Conservation (phyloP, 2,797 vertebrate genomes). For the Tauraco hartlaubi region DNA sequence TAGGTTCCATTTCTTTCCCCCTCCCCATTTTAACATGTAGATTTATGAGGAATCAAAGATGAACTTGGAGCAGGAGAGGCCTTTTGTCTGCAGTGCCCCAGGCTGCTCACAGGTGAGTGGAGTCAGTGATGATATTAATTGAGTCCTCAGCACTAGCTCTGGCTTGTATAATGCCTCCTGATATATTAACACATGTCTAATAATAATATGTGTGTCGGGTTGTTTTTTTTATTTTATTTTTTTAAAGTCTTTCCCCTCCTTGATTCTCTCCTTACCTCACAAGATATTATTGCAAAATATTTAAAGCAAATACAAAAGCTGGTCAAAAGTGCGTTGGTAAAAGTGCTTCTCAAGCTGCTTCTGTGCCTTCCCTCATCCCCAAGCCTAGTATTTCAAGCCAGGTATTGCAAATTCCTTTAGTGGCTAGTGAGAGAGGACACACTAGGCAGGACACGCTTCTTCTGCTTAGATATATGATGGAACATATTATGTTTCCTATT, state of each 20-base stretch:
- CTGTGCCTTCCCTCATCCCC: neutral
- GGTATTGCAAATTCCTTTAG: neutral
- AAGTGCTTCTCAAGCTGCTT: neutral
- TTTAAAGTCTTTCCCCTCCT: neutral
- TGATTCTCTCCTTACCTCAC: neutral
- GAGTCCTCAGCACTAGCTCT: conserved; percentile 59
- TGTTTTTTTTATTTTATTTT: neutral
- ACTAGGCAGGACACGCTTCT: neutral
- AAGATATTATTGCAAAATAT: neutral
- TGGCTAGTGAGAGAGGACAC: neutral
- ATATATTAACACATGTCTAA: conserved; percentile 27
- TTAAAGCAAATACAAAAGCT: neutral
- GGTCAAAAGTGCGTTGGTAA: neutral
- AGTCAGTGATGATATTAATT: conserved; percentile 68
- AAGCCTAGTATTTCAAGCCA: neutral
- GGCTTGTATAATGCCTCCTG: conserved; percentile 30
- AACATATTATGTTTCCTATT: neutral
- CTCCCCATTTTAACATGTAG: conserved; percentile 81
- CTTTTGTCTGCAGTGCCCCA: conserved; percentile 95
- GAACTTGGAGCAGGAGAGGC: conserved; percentile 99
- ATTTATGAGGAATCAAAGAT: conserved; percentile 99
- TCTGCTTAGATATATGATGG: neutral
- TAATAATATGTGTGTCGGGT: neutral
- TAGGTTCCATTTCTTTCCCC: conserved; percentile 74
- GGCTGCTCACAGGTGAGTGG: conserved; percentile 99